Evolutionary conservation across 2,888 invertebrate species (phyloP), one percentile per base, ranked within the genome.

Genomic region (Onthophagus sagittarius): DNA sequence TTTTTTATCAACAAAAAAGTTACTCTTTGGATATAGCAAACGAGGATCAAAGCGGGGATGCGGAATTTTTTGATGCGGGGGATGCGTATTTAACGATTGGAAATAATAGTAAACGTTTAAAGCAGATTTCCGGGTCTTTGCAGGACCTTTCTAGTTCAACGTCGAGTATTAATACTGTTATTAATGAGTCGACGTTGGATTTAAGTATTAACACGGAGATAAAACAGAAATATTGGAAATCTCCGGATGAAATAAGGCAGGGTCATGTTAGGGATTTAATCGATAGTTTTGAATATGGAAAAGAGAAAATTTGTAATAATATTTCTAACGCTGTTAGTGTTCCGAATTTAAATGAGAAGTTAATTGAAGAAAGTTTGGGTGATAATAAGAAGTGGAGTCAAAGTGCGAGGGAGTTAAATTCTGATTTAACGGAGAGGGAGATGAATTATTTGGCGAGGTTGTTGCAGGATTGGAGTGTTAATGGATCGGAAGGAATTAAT

Each of bases 211-310:
- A 84, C 77, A 80, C 81, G 5, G 81, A 83, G 3, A 77, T 81
- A 13, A 82, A 82, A 70, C 81, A 82, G 70, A 91, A 90, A 77
- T 90, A 89, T 15, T 92, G 92, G 92, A 90, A 89, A 79, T 91
- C 91, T 0, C 92, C 92, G 0, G 91, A 91, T 78, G 91, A 92
- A 78, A 90, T 90, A 71, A 85, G 91, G 73, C 88, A 92, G 15
- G 90, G 92, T 0, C 77, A 91, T 82, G 93, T 93, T 0, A 91
- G 90, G 74, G 91, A 90, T 63, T 85, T 94, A 74, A 88, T 92
- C 0, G 90, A 90, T 81, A 92, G 91, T 82, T 94, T 93, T 77
- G 88, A 91, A 78, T 83, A 86, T 77, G 87, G 87, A 53, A 76
- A 77, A 53, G 73, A 72, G 15, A 75, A 73, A 71, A 77, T 75